Conservation (phyloP, 64 coral and sea anemone genomes). For the Actinia equina region DNA sequence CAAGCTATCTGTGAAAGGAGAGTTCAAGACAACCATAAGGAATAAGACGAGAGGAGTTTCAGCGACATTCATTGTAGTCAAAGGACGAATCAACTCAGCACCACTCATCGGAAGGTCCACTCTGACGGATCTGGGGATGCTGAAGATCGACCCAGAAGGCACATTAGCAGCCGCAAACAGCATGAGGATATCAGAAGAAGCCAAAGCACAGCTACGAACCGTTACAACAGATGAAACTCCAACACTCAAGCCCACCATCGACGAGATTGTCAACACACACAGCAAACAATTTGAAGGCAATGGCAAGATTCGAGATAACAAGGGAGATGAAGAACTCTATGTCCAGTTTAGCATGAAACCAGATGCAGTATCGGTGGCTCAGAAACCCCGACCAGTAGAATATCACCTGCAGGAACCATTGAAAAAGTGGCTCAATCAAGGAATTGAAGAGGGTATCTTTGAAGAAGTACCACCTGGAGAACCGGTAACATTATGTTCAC, state of each 20-base stretch:
- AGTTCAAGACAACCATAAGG: conserved; percentile 39
- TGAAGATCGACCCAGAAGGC: conserved; percentile 27
- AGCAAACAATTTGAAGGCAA: neutral
- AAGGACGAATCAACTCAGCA: conserved; percentile 42
- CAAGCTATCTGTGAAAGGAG: conserved; percentile 59
- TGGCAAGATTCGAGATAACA: neutral
- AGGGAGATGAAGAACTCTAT: neutral
- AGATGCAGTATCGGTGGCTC: too few species aligned
- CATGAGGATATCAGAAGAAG: conserved; percentile 19
- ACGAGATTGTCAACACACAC: neutral
- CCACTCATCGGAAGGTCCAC: conserved; percentile 31
- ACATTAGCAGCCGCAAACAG: conserved; percentile 31
- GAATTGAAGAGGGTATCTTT: too few species aligned
- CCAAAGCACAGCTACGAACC: neutral
- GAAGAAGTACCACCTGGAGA: too few species aligned
- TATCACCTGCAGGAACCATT: too few species aligned
- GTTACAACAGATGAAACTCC: neutral
- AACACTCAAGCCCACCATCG: neutral
- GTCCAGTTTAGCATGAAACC: neutral
- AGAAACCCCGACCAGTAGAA: too few species aligned
- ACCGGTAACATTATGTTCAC: too few species aligned
- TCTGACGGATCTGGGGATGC: conserved; percentile 30
- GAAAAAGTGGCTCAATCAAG: too few species aligned
- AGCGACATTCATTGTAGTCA: conserved; percentile 59
- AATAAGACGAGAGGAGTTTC: conserved; percentile 60